Evolutionary conservation across 2,888 invertebrate genomes (phyloP).

Genomic region (Drosophila hamatofila): DNA sequence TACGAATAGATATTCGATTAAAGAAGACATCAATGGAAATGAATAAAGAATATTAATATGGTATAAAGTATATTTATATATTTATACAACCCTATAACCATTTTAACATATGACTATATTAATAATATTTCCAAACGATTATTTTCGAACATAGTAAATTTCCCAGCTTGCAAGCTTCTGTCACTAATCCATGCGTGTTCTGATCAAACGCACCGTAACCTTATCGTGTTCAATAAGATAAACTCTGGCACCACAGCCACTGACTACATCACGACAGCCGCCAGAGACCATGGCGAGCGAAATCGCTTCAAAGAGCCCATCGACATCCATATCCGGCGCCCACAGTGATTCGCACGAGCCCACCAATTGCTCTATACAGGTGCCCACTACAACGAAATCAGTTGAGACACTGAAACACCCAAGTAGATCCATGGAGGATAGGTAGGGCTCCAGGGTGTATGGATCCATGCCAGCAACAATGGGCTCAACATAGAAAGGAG

Average conservation of each 20-base stretch:
- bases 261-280: slow-evolving; percentile 97
- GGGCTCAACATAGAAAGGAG: slow-evolving; percentile 98
- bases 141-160: no score
- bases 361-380: slow-evolving; percentile 93
- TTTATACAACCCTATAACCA: no score
- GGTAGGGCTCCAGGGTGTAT: slow-evolving; percentile 92
- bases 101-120: no score
- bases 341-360: slow-evolving; percentile 98
- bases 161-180: not conserved
- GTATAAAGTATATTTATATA: no score
- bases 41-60: no score
- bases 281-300: slow-evolving; percentile 97
- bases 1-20: no score
- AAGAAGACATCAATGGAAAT: no score
- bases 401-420: slow-evolving; percentile 94
- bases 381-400: slow-evolving; percentile 98
- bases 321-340: slow-evolving; percentile 94
- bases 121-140: no score
- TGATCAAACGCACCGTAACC: slow-evolving; percentile 91
- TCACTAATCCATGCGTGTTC: not conserved
- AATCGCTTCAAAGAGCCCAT: slow-evolving; percentile 97
- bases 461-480: slow-evolving; percentile 97
- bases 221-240: slow-evolving; percentile 97
- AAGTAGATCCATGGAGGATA: slow-evolving; percentile 97
- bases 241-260: slow-evolving; percentile 98